These are phyloP conservation scores for Tragelaphus buxtoni DNA, from an alignment of 2,113 vertebrate genomes.

Conservation along the genomic window DNA sequence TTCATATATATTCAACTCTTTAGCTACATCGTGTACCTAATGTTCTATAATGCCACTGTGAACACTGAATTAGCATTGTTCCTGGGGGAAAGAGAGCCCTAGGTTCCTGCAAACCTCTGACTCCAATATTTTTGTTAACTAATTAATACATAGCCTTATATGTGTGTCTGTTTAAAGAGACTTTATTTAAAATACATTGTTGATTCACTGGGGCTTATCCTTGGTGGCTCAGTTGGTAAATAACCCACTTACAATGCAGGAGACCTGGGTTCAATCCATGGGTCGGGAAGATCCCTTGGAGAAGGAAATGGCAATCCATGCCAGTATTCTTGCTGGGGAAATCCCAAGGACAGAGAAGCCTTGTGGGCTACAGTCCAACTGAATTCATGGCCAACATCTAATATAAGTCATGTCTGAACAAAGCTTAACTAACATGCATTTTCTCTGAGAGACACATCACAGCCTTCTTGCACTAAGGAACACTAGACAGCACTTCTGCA, in stretches of 20 bases:
- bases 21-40: neutral
- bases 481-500: neutral
- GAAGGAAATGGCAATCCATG: neutral
- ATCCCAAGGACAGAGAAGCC: neutral
- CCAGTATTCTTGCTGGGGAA: neutral
- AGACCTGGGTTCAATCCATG: neutral
- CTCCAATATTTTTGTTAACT: neutral
- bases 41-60: neutral
- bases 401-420: neutral
- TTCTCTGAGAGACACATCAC: neutral
- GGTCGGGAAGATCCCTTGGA: neutral
- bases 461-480: neutral
- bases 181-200: neutral
- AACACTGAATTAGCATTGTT: neutral
- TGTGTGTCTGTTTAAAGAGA: neutral
- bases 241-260: neutral
- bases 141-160: neutral
- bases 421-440: neutral
- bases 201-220: neutral
- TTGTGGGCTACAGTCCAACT: neutral
- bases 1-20: neutral
- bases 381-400: neutral
- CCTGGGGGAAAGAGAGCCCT: neutral
- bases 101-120: neutral
- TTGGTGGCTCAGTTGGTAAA: neutral